These are phyloP conservation scores for Phenacoccus solenopsis DNA, from an alignment of 1,140 invertebrate genomes.

Conservation along the genomic window DNA sequence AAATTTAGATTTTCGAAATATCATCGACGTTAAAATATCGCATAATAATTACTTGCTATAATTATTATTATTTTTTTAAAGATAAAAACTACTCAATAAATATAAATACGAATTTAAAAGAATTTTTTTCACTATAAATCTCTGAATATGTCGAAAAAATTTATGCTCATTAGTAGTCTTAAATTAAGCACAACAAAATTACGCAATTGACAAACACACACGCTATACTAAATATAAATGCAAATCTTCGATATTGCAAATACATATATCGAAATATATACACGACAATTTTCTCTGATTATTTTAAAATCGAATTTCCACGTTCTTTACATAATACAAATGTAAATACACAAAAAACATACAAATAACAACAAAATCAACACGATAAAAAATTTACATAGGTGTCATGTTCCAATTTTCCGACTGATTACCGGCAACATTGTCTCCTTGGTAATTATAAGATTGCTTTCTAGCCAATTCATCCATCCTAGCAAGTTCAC, in stretches of 20 bases:
- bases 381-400: not conserved
- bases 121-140: too few species aligned
- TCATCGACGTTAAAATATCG: too few species aligned
- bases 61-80: too few species aligned
- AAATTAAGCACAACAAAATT: not conserved
- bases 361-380: not conserved
- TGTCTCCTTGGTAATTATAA: not conserved
- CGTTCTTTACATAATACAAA: not conserved
- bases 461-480: not conserved
- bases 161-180: too few species aligned
- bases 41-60: too few species aligned
- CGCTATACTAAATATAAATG: not conserved
- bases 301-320: not conserved
- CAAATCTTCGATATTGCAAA: not conserved
- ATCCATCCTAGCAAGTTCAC: constrained; percentile 36
- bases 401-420: constrained; percentile 13
- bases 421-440: not conserved
- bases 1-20: too few species aligned
- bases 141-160: too few species aligned
- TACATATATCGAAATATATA: not conserved
- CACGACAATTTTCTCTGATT: not conserved
- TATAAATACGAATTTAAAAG: too few species aligned
- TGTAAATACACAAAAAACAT: not conserved
- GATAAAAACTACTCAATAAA: too few species aligned
- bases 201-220: not conserved